Base-by-base conservation (phyloP, 2,797 vertebrate species). In the Gorsachius magnificus region DNA sequence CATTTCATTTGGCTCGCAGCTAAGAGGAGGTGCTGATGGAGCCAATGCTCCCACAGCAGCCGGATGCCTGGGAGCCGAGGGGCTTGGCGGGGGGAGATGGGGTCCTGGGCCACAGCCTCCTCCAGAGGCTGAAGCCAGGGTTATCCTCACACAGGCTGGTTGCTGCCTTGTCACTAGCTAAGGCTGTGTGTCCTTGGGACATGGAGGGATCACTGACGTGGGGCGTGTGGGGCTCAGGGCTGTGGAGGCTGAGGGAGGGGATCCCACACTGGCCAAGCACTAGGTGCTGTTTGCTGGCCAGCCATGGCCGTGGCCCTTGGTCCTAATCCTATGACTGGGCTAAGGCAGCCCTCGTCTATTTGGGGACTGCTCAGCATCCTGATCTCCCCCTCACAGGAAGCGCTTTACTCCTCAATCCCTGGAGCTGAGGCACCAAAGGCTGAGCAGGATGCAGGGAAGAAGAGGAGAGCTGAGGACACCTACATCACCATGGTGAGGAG, bases 401-500 rank as follows among this genome's bases (percentile, higher is more conserved):
- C 96, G 0, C 18, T 97, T 76, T 98, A 98, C 77, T 95, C 66
- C 74, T 96, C 96, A 0, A 8, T 98, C 70, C 76, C 83, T 20
- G 88, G 36, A 9, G 25, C 11, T 19, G 95, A 90, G 51, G 29
- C 53, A 6, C 81, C 72, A 50, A 95, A 96, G 69, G 48, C 16
- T 1, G 90, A 96, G 9, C 94, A 82, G 80, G 93, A 95, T 19
- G 38, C 77, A 1, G 84, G 90, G 53, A 76, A 92, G 81, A 91
- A 80, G 69, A 95, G 12, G 46, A 96, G 46, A 53, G 69, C 96
- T 0, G 98, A 98, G 72, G 92, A 95, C 63, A 97, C 92, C 24
- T 98, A 98, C 82, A 87, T 98, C 83, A 98, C 91, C 87, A 98
- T 98, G 98, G 98, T 98, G 88, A 98, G 98, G 43, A 58, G 53